Evolutionary conservation across 1,140 invertebrate species (phyloP), one percentile per base, ranked within the genome.

Genomic region (Cardiocondyla obscurior): DNA sequence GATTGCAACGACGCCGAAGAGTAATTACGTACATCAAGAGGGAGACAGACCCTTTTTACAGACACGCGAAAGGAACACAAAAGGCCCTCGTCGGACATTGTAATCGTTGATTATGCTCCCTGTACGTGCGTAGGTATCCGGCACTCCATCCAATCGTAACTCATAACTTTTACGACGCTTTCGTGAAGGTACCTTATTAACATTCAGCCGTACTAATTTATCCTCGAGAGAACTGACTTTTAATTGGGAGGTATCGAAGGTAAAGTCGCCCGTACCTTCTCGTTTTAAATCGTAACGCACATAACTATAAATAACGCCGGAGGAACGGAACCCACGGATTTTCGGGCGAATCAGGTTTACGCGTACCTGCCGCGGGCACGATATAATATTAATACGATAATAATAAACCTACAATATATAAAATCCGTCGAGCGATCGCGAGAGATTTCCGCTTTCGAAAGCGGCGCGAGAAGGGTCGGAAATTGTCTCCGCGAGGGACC

Each of bases 141-240:
- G 55, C n/a, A 55, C 79, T 83, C 51, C 49, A 55, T 69, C 58
- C 72, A 81, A 82, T 57, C 85, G 76, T 86, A 86, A 86, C 82
- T 86, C 85, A 86, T 85, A 86, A 84, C 73, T 86, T 86, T 86
- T 86, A 86, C 58, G 85, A 85, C 83, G 74, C 82, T 86, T 81
- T 86, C 85, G 82, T 72, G 83, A 86, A 83, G 83, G 77, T 62
- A 85, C 53, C 85, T 85, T 84, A 86, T 86, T 86, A 86, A 86
- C 85, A 86, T 86, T 72, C 65, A 79, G 69, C 74, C 65, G 83
- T 39, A 82, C 85, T 86, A 86, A 86, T 86, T 86, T 86, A 86
- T 77, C 85, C 83, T 51, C 44, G 16, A 36, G 44, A 84, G 39
- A 70, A 60, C 67, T 49, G 77, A 85, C 84, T 85, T 86, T 86